Percentiles rank a stretch among this genome's conserved stretches.
Conservation (phyloP, 2,888 invertebrate genomes). For the Nesidiocoris tenuis region DNA sequence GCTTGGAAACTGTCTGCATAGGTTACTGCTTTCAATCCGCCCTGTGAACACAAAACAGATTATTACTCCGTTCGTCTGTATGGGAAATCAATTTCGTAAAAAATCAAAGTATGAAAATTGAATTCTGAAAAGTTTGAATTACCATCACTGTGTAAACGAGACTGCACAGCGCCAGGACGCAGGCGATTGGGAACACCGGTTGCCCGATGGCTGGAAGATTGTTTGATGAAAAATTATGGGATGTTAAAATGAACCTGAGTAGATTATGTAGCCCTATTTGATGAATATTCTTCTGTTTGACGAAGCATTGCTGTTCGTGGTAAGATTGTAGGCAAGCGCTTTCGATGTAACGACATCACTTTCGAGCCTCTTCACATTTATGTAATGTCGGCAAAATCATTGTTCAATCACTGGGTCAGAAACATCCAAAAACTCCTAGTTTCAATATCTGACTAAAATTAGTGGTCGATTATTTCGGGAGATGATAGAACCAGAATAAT, state of each 20-base stretch:
- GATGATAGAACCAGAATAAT: background rate
- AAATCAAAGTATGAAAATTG: no score
- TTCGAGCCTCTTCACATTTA: background rate
- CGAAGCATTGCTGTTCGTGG: background rate
- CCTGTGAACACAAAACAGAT: conserved; percentile 1
- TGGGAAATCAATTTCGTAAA: no score
- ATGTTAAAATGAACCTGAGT: background rate
- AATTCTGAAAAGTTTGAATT: no score
- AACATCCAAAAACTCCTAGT: no score
- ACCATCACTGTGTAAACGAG: conserved; percentile 2
- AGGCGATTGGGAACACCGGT: conserved; percentile 9
- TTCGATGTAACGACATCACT: no score
- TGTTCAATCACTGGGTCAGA: no score
- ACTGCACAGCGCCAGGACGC: background rate
- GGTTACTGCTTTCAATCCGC: conserved; percentile 22
- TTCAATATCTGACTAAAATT: no score
- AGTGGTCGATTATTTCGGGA: background rate
- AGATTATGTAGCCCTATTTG: background rate
- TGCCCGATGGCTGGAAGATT: conserved; percentile 10
- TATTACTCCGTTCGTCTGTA: background rate
- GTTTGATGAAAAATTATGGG: background rate
- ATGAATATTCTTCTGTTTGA: background rate
- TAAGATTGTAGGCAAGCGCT: background rate
- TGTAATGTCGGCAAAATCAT: no score
- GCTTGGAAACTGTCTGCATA: conserved; percentile 29